These are phyloP conservation scores for Adela reaumurella DNA, from an alignment of 2,888 invertebrate species.

Conservation along the genomic window DNA sequence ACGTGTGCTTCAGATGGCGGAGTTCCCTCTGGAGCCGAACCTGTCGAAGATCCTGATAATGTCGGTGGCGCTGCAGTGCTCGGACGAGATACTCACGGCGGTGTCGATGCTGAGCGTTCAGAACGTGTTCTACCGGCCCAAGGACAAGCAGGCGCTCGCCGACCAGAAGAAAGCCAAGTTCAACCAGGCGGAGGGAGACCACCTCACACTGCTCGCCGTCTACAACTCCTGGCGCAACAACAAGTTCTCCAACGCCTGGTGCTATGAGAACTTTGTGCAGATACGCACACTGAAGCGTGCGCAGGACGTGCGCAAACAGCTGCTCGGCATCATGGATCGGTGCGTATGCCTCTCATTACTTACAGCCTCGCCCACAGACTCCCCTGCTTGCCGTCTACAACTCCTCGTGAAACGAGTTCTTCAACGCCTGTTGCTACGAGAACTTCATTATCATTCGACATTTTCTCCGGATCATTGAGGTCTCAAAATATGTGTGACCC, in stretches of 20 bases:
- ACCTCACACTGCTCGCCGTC: constrained; percentile 93
- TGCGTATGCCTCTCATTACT: constrained; percentile 19
- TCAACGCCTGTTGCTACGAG: constrained; percentile 99
- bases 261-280: constrained; percentile 99
- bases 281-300: constrained; percentile 94
- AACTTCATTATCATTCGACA: no score
- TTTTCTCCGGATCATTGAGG: no score
- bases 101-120: constrained; percentile 99
- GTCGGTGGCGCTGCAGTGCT: constrained; percentile 96
- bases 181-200: constrained; percentile 98
- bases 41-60: constrained; percentile 98
- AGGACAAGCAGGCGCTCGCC: constrained; percentile 94
- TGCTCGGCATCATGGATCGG: constrained; percentile 96
- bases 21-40: constrained; percentile 98
- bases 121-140: constrained; percentile 90
- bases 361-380: no score
- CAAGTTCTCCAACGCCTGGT: constrained; percentile 99
- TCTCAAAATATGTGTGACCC: no score
- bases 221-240: constrained; percentile 99
- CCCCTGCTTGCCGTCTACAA: constrained; percentile 95
- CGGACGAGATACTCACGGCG: constrained; percentile 96
- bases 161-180: constrained; percentile 99
- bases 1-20: constrained; percentile 99
- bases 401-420: constrained; percentile 99
- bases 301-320: constrained; percentile 96